phyloP scores from a whole-genome alignment of 1,140 invertebrate species.

The Psilanteris sp. region DNA sequence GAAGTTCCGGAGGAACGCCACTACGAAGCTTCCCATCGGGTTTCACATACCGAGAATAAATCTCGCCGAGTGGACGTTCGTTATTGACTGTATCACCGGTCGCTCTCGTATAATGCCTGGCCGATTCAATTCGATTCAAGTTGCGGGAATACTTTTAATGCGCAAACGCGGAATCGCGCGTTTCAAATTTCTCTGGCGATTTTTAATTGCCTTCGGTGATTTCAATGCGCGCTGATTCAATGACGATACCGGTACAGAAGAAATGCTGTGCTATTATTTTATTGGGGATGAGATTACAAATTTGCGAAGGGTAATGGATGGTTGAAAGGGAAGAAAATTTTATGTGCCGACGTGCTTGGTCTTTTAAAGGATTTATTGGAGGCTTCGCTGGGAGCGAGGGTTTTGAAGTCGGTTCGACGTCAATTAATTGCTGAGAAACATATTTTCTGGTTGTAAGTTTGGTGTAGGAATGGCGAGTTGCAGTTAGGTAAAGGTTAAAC shows the following conservation, averaged over 20 bases:
- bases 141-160: slow-evolving; percentile 50
- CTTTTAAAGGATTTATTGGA: slow-evolving; percentile 51
- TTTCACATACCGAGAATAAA: slow-evolving; percentile 65
- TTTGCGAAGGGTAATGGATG: slow-evolving; percentile 59
- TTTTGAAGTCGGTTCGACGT: slow-evolving; percentile 49
- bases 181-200: slow-evolving; percentile 54
- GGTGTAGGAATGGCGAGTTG: slow-evolving; percentile 16
- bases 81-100: slow-evolving; percentile 61
- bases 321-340: slow-evolving; percentile 47
- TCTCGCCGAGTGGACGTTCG: slow-evolving; percentile 60
- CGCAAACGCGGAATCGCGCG: slow-evolving; percentile 56
- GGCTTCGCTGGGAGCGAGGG: slow-evolving; percentile 16
- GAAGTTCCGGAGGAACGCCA: slow-evolving; percentile 63
- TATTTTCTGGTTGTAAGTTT: slow-evolving; percentile 44
- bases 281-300: slow-evolving; percentile 59
- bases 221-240: slow-evolving; percentile 51
- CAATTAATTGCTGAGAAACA: slow-evolving; percentile 49
- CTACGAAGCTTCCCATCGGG: slow-evolving; percentile 60
- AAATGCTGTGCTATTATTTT: slow-evolving; percentile 49
- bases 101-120: slow-evolving; percentile 56
- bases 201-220: slow-evolving; percentile 39
- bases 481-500: not conserved
- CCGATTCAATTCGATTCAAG: slow-evolving; percentile 56
- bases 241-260: slow-evolving; percentile 24
- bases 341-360: slow-evolving; percentile 19